Base-by-base conservation (phyloP, 2,888 invertebrate genomes). In the Pelosia muscerda region DNA sequence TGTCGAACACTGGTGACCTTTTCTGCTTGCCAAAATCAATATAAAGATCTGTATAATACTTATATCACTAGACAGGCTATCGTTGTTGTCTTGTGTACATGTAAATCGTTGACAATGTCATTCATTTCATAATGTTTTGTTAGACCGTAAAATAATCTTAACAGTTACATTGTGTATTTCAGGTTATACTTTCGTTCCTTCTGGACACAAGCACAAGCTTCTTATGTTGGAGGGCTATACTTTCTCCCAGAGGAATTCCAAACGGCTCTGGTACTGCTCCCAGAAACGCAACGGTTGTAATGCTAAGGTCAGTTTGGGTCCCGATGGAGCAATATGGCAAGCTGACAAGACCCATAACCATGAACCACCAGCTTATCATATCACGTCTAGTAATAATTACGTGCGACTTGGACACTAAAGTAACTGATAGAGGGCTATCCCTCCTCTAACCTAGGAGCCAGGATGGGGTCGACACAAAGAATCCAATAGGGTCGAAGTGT, bases 181-280 rank as follows among this genome's bases (percentile, higher is more conserved):
- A 80, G 79, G 70, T 11, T 79, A 72, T 34, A 65, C 56, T 2
- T 65, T 82, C 6, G 74, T 81, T 55, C 76, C 75, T 25, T 49
- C 71, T 15, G 60, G 74, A 23, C 57, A 53, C 0, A 79, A 78
- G 23, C 72, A 74, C 22, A 66, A 65, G 2, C 54, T 84, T 13
- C 60, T 83, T 0, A 76, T 83, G 78, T 26, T 78, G 8, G 74
- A 73, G 9, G 81, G 81, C 0, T 49, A 49, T 49, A 49, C 49
- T 9, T 49, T 49, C 49, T 49, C 49, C 8, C 75, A 78, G 63
- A 71, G 63, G 26, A 34, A 60, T 11, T 75, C 72, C 11, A 75
- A 70, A 11, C 69, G 69, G 1, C 64, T 68, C 2, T 84, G 81
- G 78, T 79, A 82, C 58, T 83, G 81, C 66, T 79, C 81, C 1